Evolutionary conservation across 1,140 invertebrate genomes (phyloP), one percentile per base, ranked within the genome.

Genomic region (Drosophila teissieri): DNA sequence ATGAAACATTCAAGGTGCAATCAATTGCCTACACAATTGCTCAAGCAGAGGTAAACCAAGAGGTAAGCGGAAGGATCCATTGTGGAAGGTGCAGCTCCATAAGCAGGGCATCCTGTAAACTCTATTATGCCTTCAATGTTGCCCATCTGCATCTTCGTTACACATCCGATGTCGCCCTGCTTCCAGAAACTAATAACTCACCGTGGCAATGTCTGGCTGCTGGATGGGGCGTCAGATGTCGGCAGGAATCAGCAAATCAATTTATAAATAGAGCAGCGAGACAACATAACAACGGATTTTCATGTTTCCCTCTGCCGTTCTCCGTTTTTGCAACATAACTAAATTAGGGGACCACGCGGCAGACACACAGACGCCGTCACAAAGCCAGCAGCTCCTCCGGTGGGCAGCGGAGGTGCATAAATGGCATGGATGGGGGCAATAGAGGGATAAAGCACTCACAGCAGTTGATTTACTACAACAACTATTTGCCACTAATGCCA

Each of bases 201-300:
- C 80, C 80, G 55, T 57, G 31, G 31, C 31, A 31, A 10, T 10
- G 31, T 31, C 31, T 31, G 31, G 31, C 31, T 31, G 31, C 31
- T 19, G 27, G n/a, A 63, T 63, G 54, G 24, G 34, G 36, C 24
- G 49, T 48, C 49, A 70, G 36, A 36, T 63, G 67, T 48, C 51
- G 39, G 51, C 4, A 11, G 54, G 31, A 52, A 75, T 56, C 64
- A 55, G 49, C 42, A 68, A 78, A 64, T 69, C 45, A 70, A 81
- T 82, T 86, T 85, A 85, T 78, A 82, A 88, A 85, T 85, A 85
- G 64, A 69, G 27, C 42, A 58, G 37, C 31, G 55, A 62, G 75
- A 62, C 58, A 56, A 36, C 46, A 48, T 49, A 65, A 34, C 78
- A 65, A 69, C 67, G 52, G 63, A 69, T 31, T 81, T 73, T 61